A percentile compares a stretch with the other conserved stretches of the same genome.
These are phyloP conservation scores for Tauraco erythrolophus DNA, from an alignment of 2,113 vertebrate species.

Conservation along the genomic window DNA sequence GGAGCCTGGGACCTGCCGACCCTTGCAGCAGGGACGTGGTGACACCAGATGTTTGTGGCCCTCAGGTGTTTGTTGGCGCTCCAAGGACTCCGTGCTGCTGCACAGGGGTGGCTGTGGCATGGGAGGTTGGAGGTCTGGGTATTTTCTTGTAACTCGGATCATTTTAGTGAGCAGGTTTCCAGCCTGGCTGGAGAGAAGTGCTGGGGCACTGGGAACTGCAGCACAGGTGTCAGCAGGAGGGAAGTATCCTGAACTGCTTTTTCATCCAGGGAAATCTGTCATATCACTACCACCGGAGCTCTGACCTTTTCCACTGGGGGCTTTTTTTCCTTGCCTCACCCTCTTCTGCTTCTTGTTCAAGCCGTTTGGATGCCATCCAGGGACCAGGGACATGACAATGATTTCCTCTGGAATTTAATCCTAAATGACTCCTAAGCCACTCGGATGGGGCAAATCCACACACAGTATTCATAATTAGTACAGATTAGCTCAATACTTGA, in stretches of 20 bases:
- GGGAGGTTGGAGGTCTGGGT: background rate
- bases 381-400: background rate
- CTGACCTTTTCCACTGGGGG: background rate
- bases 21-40: background rate
- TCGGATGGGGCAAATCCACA: background rate
- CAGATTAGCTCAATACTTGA: background rate
- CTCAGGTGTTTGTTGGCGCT: background rate
- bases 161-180: background rate
- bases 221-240: background rate
- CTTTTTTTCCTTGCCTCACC: background rate
- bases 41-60: background rate
- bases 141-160: background rate
- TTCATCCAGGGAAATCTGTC: background rate
- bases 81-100: background rate
- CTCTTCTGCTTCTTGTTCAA: background rate
- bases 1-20: background rate
- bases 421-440: background rate
- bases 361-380: background rate
- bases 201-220: background rate
- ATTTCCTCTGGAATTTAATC: background rate
- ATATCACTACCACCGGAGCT: background rate
- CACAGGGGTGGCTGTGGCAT: fast-evolving
- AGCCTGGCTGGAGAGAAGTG: background rate
- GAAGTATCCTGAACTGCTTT: background rate
- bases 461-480: background rate